phyloP scores from a whole-genome alignment of 2,888 invertebrate species.

The Melanchra persicariae region DNA sequence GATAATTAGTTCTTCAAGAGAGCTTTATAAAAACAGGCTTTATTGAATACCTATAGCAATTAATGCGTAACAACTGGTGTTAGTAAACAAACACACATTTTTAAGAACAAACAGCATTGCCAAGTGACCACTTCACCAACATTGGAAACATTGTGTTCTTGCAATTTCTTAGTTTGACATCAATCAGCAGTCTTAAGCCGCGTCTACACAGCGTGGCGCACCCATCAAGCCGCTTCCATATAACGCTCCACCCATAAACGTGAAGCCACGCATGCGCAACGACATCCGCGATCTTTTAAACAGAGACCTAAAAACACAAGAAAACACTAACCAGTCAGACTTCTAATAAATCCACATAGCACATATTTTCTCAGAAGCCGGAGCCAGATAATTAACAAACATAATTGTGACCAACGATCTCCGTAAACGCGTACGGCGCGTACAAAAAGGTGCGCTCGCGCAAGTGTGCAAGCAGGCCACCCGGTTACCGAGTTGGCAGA shows the following conservation, averaged over 20 bases:
- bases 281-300: constrained; percentile 57
- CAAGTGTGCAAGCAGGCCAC: constrained; percentile 86
- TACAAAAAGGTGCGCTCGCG: constrained; percentile 71
- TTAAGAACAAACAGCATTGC: not conserved
- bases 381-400: constrained; percentile 65
- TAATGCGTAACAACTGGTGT: not conserved
- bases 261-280: constrained; percentile 46
- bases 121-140: constrained; percentile 1
- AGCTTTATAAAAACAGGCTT: not conserved
- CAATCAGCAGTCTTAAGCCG: constrained; percentile 8
- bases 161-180: constrained; percentile 17
- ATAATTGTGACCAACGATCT: constrained; percentile 72
- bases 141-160: constrained; percentile 17
- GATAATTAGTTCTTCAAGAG: not conserved
- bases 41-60: not conserved
- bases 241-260: constrained; percentile 41
- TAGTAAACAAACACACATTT: not conserved
- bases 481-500: constrained; percentile 82
- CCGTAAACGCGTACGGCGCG: constrained; percentile 66
- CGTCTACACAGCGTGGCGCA: constrained; percentile 20
- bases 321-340: constrained; percentile 50
- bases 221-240: constrained; percentile 34
- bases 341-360: constrained; percentile 57
- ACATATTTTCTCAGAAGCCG: constrained; percentile 60
- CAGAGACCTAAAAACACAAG: constrained; percentile 57